Base-by-base conservation (phyloP, 2,888 invertebrate species). In the Papilio demoleus region DNA sequence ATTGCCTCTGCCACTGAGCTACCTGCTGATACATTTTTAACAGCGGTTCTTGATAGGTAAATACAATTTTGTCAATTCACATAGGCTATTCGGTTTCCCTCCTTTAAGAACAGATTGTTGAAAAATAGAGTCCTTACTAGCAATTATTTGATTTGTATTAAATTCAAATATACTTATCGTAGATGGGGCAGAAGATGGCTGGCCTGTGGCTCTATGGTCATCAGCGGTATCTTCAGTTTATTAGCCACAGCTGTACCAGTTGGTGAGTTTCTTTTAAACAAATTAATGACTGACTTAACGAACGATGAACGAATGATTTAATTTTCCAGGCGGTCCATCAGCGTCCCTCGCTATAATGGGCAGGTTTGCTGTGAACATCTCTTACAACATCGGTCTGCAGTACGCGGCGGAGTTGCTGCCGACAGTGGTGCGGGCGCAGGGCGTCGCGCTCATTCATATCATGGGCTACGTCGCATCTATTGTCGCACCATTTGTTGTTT, bases 401-500 rank as follows among this genome's bases (percentile, higher is more conserved):
- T 98, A 97, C 85, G 97, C 97, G 0, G 97, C 97, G 0, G 97
- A 98, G 82, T 86, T 98, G 14, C 83, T 97, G 11, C 97, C 97
- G 0, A 98, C 97, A 0, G 97, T 97, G 0, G 97, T 98, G 0
- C 85, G 97, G 56, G 97, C 97, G 0, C 97, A 97, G 81, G 97
- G 97, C 0, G 96, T 97, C 0, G 97, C 97, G 0, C 89, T 97
- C 17, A 96, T 97, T 63, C 97, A 97, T 78, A 97, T 97, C 68
- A 96, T 97, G 96, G 97, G 97, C 42, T 97, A 97, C 75, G 96
- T 97, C 0, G 96, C 97, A 0, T 96, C 96, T 64, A 96, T 97
- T 71, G 86, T 97, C 0, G 95, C 97, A 0, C 97, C 97, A 0
- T 97, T 97, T 80, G 95, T 97, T 2, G 97, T 97, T 12, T 97